These are phyloP conservation scores for Alloscopus bannaensis DNA, from an alignment of 2,888 invertebrate genomes.

Conservation along the genomic window DNA sequence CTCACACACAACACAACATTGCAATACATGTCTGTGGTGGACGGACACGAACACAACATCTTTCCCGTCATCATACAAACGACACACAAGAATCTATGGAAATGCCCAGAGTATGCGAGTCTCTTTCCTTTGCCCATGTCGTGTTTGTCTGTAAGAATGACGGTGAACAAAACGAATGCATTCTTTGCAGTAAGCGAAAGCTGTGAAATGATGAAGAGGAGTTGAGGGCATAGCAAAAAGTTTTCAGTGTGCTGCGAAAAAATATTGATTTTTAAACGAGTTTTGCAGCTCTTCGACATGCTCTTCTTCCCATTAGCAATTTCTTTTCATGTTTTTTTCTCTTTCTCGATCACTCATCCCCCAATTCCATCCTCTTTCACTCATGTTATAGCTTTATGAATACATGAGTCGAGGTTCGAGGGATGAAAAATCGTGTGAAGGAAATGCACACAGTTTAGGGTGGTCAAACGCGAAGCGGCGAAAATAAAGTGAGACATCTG, in stretches of 20 bases:
- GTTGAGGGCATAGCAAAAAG: slow-evolving; percentile 12
- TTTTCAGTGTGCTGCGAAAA: slow-evolving; percentile 54
- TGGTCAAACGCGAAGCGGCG: background rate
- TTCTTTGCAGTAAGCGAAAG: slow-evolving; percentile 34
- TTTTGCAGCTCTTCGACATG: slow-evolving; percentile 58
- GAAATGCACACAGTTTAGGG: slow-evolving; percentile 10
- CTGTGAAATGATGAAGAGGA: slow-evolving; percentile 4
- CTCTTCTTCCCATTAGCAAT: slow-evolving; percentile 54
- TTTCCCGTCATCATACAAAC: slow-evolving; percentile 1
- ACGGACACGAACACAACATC: slow-evolving; percentile 35
- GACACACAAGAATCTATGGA: background rate
- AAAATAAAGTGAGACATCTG: slow-evolving; percentile 38
- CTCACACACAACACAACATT: no score
- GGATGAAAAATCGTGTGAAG: background rate
- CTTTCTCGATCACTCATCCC: background rate
- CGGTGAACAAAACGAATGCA: slow-evolving; percentile 14
- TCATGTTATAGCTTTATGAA: background rate
- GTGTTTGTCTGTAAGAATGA: slow-evolving; percentile 17
- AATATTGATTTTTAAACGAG: slow-evolving; percentile 63
- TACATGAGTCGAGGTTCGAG: no score
- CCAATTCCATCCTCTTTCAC: background rate
- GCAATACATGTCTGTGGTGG: slow-evolving; percentile 32
- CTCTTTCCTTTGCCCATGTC: slow-evolving; percentile 2
- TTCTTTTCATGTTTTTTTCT: slow-evolving; percentile 16
- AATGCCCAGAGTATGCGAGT: background rate